These are phyloP conservation scores for Xiphophorus couchianus DNA, from an alignment of 2,113 vertebrate species.

Conservation along the genomic window DNA sequence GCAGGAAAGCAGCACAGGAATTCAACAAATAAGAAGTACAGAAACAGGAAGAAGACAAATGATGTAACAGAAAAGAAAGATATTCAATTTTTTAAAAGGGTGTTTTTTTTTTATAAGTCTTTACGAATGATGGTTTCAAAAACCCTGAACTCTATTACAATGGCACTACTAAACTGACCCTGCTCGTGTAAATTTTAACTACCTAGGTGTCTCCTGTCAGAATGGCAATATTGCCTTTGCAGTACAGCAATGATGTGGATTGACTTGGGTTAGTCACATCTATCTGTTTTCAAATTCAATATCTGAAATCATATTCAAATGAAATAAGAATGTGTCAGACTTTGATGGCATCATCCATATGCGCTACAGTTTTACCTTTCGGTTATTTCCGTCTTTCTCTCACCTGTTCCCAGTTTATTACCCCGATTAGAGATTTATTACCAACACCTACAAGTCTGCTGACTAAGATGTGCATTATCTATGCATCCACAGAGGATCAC, in stretches of 20 bases:
- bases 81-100: slow-evolving; percentile 15
- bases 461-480: slow-evolving; percentile 69
- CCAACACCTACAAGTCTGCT: slow-evolving; percentile 60
- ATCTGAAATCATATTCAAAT: slow-evolving; percentile 27
- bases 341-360: slow-evolving; percentile 35
- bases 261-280: slow-evolving; percentile 5
- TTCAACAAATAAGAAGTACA: slow-evolving; percentile 3
- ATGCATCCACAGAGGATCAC: slow-evolving; percentile 66
- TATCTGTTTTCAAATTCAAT: slow-evolving; percentile 18
- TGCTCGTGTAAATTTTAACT: slow-evolving; percentile 78
- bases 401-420: slow-evolving; percentile 58
- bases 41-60: not conserved
- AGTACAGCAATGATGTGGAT: slow-evolving; percentile 25
- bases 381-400: slow-evolving; percentile 27
- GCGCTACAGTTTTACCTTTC: slow-evolving; percentile 39
- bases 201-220: slow-evolving; percentile 42
- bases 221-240: slow-evolving; percentile 45
- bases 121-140: slow-evolving; percentile 38
- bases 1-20: slow-evolving; percentile 4
- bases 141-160: slow-evolving; percentile 47
- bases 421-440: slow-evolving; percentile 49
- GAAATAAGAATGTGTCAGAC: slow-evolving; percentile 17
- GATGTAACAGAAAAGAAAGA: slow-evolving; percentile 5
- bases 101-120: slow-evolving; percentile 12
- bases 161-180: slow-evolving; percentile 79